Base-by-base conservation (phyloP, 2,888 invertebrate genomes). In the Synanthedon formicaeformis region DNA sequence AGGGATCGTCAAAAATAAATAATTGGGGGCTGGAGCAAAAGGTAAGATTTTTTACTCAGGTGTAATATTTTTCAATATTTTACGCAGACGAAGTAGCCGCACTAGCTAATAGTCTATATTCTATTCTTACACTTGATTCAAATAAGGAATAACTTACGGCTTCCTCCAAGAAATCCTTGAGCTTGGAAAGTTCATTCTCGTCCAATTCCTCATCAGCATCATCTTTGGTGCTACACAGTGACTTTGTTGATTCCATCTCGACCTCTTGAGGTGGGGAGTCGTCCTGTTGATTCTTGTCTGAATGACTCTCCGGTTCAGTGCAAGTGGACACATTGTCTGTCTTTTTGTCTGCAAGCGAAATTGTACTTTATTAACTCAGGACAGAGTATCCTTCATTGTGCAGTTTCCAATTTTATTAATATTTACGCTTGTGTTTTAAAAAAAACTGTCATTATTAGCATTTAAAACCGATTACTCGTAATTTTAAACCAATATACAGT, bases 131-230 rank as follows among this genome's bases (percentile, higher is more conserved):
- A 10, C 34, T 34, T 40, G 14, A 13, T 5, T 51, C 10, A 13
- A 13, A 16, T 6, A 48, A 10, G n/a, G 41, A 23, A 50, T 6
- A 6, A 48, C 77, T 75, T 57, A 85, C 86, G 53, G 85, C 72
- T 56, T 86, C 85, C 53, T 86, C 86, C 51, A 87, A 60, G 52
- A 84, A 73, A 58, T 86, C 86, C 58, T 83, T 86, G 50, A 86
- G 77, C 59, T 69, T 76, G 2, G 71, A 64, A 51, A 86, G 59
- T 55, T 86, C 86, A 5, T 58, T 77, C 0, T 86, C 86, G 49
- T 86, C 86, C 0, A 85, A 56, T 0, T 86, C 84, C 4, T 84
- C 85, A 0, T 84, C 83, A 2, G 54, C 57, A 1, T 84, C 84
- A 0, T 82, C 83, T 40, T 73, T 70, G 59, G 72, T 75, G 52